Evolutionary conservation across 2,888 invertebrate genomes (phyloP).

Genomic region (Chaitophorus viminalis): DNA sequence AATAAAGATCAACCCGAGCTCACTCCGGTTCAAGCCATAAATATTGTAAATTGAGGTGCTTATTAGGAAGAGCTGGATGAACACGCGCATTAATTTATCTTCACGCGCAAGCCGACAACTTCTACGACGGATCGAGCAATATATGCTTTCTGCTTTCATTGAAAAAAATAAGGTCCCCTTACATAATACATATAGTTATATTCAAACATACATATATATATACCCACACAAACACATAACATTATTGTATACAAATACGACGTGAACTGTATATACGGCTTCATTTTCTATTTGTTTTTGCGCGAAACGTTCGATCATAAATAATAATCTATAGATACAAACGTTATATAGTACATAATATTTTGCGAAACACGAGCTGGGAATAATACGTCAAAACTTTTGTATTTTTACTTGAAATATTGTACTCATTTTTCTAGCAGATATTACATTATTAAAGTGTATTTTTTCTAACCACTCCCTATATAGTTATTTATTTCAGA

Average conservation of each 20-base stretch:
- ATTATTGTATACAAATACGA: background rate
- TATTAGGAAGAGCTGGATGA: constrained; percentile 24
- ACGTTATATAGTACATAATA: background rate
- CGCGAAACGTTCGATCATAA: background rate
- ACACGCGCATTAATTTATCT: background rate
- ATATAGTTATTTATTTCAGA: too few species aligned
- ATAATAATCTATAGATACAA: background rate
- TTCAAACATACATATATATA: background rate
- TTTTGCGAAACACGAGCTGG: background rate
- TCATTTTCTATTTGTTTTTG: background rate
- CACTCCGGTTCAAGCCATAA: constrained; percentile 26
- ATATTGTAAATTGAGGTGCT: constrained; percentile 57
- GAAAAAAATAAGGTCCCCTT: background rate
- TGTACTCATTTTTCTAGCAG: background rate
- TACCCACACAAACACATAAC: background rate
- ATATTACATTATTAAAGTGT: background rate
- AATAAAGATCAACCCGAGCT: constrained; percentile 49
- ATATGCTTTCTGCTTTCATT: background rate
- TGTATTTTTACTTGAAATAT: background rate
- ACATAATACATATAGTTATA: background rate
- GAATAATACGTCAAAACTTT: background rate
- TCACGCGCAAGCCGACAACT: background rate
- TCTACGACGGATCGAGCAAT: background rate
- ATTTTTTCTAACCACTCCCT: background rate
- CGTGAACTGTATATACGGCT: too few species aligned